Conservation (phyloP, 2,113 vertebrate genomes). For the Saimiri boliviensis region DNA sequence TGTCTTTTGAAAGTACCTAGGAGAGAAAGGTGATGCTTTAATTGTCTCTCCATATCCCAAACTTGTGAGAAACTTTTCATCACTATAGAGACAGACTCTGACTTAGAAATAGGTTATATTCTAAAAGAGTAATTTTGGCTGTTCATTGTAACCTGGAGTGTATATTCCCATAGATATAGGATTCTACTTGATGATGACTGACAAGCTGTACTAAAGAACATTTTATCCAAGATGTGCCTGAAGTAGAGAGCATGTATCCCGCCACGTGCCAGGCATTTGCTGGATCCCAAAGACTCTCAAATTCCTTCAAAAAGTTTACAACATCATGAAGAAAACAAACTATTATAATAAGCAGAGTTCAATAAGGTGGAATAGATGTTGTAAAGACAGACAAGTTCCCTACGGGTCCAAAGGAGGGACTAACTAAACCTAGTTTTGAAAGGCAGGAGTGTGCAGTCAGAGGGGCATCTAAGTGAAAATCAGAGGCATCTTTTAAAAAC, state of each 20-base stretch:
- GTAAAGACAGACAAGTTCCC: background rate
- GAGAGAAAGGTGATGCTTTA: constrained; percentile 68
- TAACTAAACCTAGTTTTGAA: background rate
- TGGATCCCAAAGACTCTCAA: background rate
- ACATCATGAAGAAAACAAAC: background rate
- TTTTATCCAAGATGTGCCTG: background rate
- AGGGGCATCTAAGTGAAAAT: background rate
- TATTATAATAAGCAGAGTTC: background rate
- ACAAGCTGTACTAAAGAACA: background rate
- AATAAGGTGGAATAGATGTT: background rate
- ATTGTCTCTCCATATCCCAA: constrained; percentile 8
- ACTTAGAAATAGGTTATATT: background rate
- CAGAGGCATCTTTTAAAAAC: background rate
- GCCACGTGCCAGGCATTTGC: background rate
- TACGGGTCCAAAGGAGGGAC: background rate
- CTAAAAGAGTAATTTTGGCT: background rate
- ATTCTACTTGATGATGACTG: constrained; percentile 3
- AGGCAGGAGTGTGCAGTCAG: background rate
- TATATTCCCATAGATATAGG: background rate
- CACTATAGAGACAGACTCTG: background rate
- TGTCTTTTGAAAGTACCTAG: constrained; percentile 66
- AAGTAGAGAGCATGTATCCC: background rate
- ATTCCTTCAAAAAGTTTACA: background rate
- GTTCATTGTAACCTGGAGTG: background rate
- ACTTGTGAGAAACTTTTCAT: constrained; percentile 48